These are phyloP conservation scores for Atherinosoma microstoma DNA, from an alignment of 2,797 vertebrate species.

Conservation along the genomic window DNA sequence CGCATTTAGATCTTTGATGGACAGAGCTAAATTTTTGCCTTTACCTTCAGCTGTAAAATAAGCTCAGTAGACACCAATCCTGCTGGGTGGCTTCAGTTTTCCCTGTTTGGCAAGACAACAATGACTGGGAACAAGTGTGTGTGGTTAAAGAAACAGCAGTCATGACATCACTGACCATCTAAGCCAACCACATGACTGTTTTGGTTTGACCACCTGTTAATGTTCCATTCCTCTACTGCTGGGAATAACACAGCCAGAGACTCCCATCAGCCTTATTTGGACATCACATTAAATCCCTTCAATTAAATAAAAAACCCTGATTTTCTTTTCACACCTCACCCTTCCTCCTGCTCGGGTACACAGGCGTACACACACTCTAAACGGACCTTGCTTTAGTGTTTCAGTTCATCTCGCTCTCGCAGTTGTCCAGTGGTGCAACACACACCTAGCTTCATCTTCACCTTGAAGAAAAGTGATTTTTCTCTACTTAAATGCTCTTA, in stretches of 20 bases:
- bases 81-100: conserved; percentile 11
- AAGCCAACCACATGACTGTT: conserved; percentile 64
- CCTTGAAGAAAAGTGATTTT: conserved; percentile 15
- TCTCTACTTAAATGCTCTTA: background rate
- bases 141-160: conserved; percentile 41
- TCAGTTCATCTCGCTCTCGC: background rate
- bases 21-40: background rate
- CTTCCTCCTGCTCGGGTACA: background rate
- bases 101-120: conserved; percentile 24
- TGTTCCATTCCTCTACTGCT: conserved; percentile 45
- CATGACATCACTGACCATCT: conserved; percentile 64
- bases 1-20: background rate
- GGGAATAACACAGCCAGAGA: conserved; percentile 31
- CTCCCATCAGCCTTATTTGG: conserved; percentile 4
- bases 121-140: conserved; percentile 19
- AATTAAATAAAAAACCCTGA: background rate
- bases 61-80: conserved; percentile 1
- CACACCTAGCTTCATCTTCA: conserved; percentile 34
- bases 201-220: conserved; percentile 75
- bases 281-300: background rate
- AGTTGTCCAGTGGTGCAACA: background rate
- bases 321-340: background rate
- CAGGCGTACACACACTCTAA: background rate
- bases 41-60: conserved; percentile 3
- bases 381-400: background rate